Base-by-base conservation (phyloP, 2,113 vertebrate genomes). In the Rostratula benghalensis region DNA sequence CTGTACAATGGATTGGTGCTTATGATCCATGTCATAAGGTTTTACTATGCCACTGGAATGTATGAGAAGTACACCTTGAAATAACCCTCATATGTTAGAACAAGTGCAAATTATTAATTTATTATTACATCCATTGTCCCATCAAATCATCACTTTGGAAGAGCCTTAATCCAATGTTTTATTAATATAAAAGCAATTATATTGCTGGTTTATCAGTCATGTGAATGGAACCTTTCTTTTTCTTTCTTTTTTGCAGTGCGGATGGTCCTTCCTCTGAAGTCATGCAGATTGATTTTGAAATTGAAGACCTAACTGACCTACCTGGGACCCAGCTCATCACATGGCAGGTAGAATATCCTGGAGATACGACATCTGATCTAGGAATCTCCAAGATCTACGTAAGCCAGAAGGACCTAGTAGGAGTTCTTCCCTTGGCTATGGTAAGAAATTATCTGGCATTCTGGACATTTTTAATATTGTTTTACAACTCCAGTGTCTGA, bases 281-380 rank as follows among this genome's bases (percentile, higher is more conserved):
- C 94, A 98, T 99, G 97, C 99, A 99, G 97, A 98, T 99, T 81
- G 99, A 99, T 75, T 98, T 99, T 59, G 98, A 98, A 75, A 97
- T 99, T 3, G 98, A 99, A 56, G 99, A 98, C 37, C 96, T 98
- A 33, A 88, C 96, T 31, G 98, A 98, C 45, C 97, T 97, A 1
- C 97, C 98, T 0, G 98, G 98, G 96, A 98, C 98, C 28, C 99
- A 99, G 96, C 98, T 99, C 39, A 98, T 99, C 96, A 98, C 98
- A 1, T 99, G 99, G 99, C 99, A 99, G 94, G 98, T 99, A 25
- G 99, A 99, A 43, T 98, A 99, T 33, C 98, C 98, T 0, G 98
- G 98, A 4, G 97, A 94, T 10, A 80, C 96, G 39, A 97, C 96
- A 0, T 97, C 97, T 3, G 98, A 98, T 33, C 97, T 99, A 68